Conservation (phyloP, 2,113 vertebrate genomes). For the Syngnathus floridae region DNA sequence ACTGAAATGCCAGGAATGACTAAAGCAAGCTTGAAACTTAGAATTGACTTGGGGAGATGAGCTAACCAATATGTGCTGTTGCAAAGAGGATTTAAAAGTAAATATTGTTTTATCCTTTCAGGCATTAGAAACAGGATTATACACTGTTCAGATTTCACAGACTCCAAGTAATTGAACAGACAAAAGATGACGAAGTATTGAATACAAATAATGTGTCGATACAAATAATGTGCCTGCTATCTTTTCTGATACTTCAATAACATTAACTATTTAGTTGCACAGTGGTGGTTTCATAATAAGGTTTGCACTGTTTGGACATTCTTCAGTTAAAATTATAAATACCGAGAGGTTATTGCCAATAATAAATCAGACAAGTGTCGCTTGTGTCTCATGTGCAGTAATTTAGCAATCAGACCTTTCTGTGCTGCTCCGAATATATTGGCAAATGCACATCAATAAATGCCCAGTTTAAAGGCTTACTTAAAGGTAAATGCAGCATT, state of each 20-base stretch:
- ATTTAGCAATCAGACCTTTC: conserved; percentile 7
- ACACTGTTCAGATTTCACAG: too few relatives aligned
- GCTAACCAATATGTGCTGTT: too few relatives aligned
- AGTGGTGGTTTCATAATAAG: not conserved
- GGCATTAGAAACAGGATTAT: too few relatives aligned
- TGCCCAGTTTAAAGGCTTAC: not conserved
- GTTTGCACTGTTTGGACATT: not conserved
- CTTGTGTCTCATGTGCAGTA: not conserved
- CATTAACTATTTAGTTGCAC: not conserved
- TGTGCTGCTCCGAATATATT: conserved; percentile 1
- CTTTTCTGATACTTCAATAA: not conserved
- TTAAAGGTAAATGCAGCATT: conserved; percentile 20
- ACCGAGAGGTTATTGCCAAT: not conserved
- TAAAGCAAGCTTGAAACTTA: too few relatives aligned
- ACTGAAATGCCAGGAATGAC: too few relatives aligned
- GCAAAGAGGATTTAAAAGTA: too few relatives aligned
- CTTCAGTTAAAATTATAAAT: not conserved
- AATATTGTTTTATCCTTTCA: too few relatives aligned
- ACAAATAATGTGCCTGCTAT: too few relatives aligned
- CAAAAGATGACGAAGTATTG: too few relatives aligned
- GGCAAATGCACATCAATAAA: conserved; percentile 3
- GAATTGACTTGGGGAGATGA: too few relatives aligned
- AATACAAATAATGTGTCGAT: too few relatives aligned
- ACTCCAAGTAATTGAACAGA: too few relatives aligned
- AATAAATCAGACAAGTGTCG: not conserved